Percentiles rank a stretch among this genome's conserved stretches.
These are phyloP conservation scores for Lucilia sericata DNA, from an alignment of 1,140 invertebrate genomes.

Conservation along the genomic window DNA sequence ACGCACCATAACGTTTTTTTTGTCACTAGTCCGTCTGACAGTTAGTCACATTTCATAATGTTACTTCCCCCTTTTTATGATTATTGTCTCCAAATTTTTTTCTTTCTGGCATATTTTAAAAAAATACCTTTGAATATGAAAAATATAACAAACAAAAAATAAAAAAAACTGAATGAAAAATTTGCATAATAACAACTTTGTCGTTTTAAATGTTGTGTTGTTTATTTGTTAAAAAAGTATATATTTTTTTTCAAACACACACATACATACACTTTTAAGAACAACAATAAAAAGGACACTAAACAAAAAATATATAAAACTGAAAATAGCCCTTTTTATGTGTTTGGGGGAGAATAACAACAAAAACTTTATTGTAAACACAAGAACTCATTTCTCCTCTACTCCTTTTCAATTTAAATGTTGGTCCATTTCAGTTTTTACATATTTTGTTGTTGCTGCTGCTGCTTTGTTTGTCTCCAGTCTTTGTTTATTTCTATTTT, in stretches of 20 bases:
- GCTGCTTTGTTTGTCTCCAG: neutral
- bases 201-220: constrained; percentile 14
- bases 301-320: neutral
- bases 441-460: neutral
- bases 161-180: neutral
- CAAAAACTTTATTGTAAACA: neutral
- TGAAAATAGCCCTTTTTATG: neutral
- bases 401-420: neutral
- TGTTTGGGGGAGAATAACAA: neutral
- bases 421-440: neutral
- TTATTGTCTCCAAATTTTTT: neutral
- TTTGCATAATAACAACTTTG: constrained; percentile 26
- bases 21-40: neutral
- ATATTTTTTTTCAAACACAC: neutral
- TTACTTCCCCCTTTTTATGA: neutral
- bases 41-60: neutral
- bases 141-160: too few species aligned
- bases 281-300: neutral
- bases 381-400: neutral
- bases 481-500: neutral
- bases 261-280: neutral
- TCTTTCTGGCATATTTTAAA: neutral
- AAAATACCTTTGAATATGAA: neutral
- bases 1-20: neutral
- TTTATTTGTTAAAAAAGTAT: constrained; percentile 12